A percentile compares a stretch with the other conserved stretches of the same genome.
phyloP scores from a whole-genome alignment of 53 echinoderm and acorn worm species.

The Apostichopus leukothele region DNA sequence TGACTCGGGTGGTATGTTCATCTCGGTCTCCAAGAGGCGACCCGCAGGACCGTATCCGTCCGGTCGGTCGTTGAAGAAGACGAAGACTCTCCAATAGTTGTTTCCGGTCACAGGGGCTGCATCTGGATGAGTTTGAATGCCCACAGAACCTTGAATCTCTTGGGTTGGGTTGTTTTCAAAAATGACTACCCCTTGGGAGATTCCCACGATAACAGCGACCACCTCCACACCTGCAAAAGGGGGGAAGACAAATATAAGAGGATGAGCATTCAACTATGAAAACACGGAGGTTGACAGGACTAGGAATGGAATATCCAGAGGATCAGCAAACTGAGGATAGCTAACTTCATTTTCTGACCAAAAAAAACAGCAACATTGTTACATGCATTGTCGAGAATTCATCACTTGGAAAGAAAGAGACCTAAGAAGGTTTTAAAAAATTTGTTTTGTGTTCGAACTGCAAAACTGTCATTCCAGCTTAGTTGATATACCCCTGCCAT shows the following conservation, averaged over 20 bases:
- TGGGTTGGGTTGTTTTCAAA: constrained; percentile 43
- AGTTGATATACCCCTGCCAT: no score
- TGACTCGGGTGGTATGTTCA: not conserved
- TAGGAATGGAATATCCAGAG: no score
- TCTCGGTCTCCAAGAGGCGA: constrained; percentile 11
- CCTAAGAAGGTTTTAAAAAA: no score
- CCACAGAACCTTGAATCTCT: constrained; percentile 13
- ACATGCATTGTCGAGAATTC: no score
- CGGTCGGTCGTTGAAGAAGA: constrained; percentile 59
- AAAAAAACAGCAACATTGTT: no score
- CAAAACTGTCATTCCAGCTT: no score
- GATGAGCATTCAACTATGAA: not conserved
- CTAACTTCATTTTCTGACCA: no score
- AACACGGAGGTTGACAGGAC: not conserved
- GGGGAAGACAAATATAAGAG: not conserved
- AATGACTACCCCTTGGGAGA: constrained; percentile 26
- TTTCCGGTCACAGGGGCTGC: constrained; percentile 43
- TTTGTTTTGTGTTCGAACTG: no score
- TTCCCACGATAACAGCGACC: not conserved
- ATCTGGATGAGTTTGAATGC: constrained; percentile 23
- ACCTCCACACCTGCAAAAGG: constrained; percentile 14
- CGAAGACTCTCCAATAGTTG: constrained; percentile 61
- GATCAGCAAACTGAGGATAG: no score
- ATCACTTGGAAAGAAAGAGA: no score
- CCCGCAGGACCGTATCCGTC: constrained; percentile 48